Evolutionary conservation across 2,888 invertebrate species (phyloP).

Genomic region (Macropis europaea): DNA sequence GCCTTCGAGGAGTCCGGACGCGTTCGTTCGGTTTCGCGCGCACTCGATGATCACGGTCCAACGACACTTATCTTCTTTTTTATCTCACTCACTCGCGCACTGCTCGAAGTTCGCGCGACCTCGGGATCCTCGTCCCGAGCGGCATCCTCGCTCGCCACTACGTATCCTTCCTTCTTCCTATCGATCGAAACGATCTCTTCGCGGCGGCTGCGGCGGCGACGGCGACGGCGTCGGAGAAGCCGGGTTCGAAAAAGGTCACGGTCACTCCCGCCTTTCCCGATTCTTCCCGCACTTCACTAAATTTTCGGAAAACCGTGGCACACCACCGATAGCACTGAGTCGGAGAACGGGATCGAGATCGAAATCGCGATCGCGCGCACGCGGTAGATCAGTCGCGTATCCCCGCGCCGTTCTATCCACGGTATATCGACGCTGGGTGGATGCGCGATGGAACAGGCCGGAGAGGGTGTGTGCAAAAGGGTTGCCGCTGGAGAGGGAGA

Average conservation of each 20-base stretch:
- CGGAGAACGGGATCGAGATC: conserved; percentile 34
- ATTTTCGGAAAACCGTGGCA: too few relatives aligned
- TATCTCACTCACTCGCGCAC: conserved; percentile 58
- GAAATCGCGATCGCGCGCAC: conserved; percentile 45
- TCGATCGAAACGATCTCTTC: neutral
- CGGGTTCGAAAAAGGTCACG: too few relatives aligned
- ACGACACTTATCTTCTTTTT: conserved; percentile 13
- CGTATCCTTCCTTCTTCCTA: too few relatives aligned
- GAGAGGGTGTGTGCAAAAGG: conserved; percentile 36
- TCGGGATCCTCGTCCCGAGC: neutral
- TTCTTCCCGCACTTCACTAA: conserved; percentile 23
- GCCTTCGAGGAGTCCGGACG: neutral
- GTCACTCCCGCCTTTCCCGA: too few relatives aligned
- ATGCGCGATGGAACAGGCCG: conserved; percentile 55
- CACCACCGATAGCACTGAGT: conserved; percentile 10
- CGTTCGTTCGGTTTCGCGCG: neutral
- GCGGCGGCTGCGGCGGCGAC: neutral
- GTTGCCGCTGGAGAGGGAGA: conserved; percentile 16
- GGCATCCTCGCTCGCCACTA: conserved; percentile 7
- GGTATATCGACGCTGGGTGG: conserved; percentile 58
- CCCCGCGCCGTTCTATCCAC: conserved; percentile 29
- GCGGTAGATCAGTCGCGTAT: conserved; percentile 47
- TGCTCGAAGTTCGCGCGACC: conserved; percentile 3
- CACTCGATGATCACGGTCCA: neutral
- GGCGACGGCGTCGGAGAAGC: neutral